Evolutionary conservation across 37 sponge, comb jelly and placozoan species (phyloP).

Genomic region (Ianthella basta): DNA sequence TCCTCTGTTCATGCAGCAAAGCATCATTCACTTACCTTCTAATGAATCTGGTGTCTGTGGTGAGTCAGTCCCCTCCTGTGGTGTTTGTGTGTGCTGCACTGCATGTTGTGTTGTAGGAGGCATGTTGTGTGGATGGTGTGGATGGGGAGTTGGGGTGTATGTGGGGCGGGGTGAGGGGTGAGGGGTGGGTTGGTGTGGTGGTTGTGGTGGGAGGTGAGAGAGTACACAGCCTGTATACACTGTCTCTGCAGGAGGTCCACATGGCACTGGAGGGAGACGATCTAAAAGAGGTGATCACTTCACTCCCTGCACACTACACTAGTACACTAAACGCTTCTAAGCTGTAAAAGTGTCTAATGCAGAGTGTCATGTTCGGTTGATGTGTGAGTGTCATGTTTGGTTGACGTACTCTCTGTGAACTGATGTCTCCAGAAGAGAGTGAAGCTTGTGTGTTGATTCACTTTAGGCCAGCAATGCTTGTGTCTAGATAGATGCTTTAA

Average conservation of each 20-base stretch:
- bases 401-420: too few relatives aligned
- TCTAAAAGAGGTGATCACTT: constrained; percentile 1
- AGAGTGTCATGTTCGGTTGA: too few relatives aligned
- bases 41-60: constrained; percentile 10
- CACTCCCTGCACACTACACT: too few relatives aligned
- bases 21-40: constrained; percentile 4
- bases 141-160: not conserved
- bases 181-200: not conserved
- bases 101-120: not conserved
- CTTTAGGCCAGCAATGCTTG: too few relatives aligned
- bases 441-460: too few relatives aligned
- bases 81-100: not conserved
- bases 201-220: too few relatives aligned
- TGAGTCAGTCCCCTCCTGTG: not conserved
- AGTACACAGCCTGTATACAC: not conserved
- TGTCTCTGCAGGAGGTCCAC: constrained; percentile 6
- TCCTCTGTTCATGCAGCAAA: too few relatives aligned
- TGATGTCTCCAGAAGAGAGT: too few relatives aligned
- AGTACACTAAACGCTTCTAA: too few relatives aligned
- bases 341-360: too few relatives aligned
- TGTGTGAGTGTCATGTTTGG: too few relatives aligned
- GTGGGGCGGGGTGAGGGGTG: not conserved
- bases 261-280: not conserved
- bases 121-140: not conserved
- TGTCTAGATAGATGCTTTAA: too few relatives aligned